A percentile compares a stretch with the other conserved stretches of the same genome.
These are phyloP conservation scores for Ophion costatus DNA, from an alignment of 2,888 invertebrate genomes.

Conservation along the genomic window DNA sequence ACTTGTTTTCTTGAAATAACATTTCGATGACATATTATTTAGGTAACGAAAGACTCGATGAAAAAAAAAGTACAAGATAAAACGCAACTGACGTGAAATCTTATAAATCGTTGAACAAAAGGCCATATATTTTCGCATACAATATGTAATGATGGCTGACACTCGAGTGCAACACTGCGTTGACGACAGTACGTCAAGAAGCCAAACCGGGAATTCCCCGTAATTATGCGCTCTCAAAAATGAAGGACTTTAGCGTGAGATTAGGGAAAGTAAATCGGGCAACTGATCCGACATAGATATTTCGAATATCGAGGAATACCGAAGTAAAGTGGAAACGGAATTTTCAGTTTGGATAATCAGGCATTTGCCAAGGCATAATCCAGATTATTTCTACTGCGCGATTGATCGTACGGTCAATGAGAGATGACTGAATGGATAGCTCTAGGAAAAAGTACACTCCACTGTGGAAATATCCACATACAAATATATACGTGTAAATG, in stretches of 20 bases:
- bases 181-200: not conserved
- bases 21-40: too few relatives aligned
- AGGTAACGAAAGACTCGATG: too few relatives aligned
- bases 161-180: not conserved
- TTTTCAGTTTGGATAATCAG: slow-evolving; percentile 2
- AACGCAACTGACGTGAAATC: too few relatives aligned
- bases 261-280: slow-evolving; percentile 12
- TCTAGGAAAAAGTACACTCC: not conserved
- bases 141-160: not conserved
- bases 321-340: not conserved
- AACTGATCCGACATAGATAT: slow-evolving; percentile 16
- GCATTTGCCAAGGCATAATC: slow-evolving; percentile 11
- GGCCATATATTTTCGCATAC: not conserved
- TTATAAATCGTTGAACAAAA: too few relatives aligned
- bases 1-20: too few relatives aligned
- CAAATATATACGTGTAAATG: too few relatives aligned
- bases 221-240: slow-evolving; percentile 14
- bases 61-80: too few relatives aligned
- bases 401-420: not conserved
- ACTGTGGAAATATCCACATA: too few relatives aligned
- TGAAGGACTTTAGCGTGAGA: not conserved
- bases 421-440: not conserved
- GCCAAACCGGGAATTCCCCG: slow-evolving; percentile 22
- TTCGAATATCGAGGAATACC: not conserved
- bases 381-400: not conserved